phyloP scores from a whole-genome alignment of 2,797 vertebrate species.

The Sebastes cheni region DNA sequence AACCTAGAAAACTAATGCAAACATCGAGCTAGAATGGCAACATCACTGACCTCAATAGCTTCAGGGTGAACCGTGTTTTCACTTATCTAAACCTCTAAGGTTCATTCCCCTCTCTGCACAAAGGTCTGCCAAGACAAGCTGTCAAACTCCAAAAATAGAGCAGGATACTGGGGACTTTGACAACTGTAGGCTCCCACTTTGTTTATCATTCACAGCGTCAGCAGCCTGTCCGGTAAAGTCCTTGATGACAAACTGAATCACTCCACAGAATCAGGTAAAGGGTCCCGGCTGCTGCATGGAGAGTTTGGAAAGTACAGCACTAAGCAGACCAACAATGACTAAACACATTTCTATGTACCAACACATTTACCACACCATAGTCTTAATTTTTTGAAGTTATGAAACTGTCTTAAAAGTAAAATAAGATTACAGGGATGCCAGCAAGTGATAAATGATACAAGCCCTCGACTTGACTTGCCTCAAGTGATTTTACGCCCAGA shows the following conservation, averaged over 20 bases:
- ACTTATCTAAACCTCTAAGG: conserved; percentile 55
- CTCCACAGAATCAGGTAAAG: conserved; percentile 47
- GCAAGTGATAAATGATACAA: not conserved
- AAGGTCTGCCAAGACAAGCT: conserved; percentile 56
- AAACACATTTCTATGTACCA: not conserved
- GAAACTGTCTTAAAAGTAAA: not conserved
- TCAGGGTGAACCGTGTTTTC: conserved; percentile 42
- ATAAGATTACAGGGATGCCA: not conserved
- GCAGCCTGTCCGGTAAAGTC: conserved; percentile 40
- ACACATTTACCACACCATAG: not conserved
- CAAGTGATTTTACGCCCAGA: not conserved
- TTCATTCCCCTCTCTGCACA: conserved; percentile 53
- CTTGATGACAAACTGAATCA: conserved; percentile 29
- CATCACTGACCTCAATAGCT: conserved; percentile 32
- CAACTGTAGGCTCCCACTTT: conserved; percentile 43
- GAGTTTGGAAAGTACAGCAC: not conserved
- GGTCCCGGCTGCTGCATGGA: not conserved
- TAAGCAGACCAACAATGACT: not conserved
- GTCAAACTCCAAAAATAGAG: conserved; percentile 76
- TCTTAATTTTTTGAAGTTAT: not conserved
- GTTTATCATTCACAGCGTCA: conserved; percentile 50
- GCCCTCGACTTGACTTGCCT: not conserved
- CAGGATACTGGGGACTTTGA: conserved; percentile 42
- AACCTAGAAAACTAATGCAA: conserved; percentile 26
- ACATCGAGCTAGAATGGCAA: conserved; percentile 5